Percentiles rank a stretch among this genome's conserved stretches.
Evolutionary conservation across 2,888 invertebrate genomes (phyloP).

Genomic region (Calliopum simillimum): DNA sequence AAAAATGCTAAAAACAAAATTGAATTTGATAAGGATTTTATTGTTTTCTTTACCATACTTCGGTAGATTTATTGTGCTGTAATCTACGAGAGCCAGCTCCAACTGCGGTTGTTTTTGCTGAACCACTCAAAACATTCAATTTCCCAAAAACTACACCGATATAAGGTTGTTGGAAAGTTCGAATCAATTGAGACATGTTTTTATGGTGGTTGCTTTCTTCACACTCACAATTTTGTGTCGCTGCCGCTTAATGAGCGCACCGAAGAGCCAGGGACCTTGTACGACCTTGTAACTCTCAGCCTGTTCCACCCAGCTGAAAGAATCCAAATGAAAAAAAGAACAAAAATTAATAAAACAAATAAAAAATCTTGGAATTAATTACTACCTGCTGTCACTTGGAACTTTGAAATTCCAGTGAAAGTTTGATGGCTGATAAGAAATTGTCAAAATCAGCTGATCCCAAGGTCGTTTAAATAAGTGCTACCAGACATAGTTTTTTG

Average conservation of each 20-base stretch:
- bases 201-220: constrained; percentile 16
- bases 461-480: no score
- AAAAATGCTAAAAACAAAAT: no score
- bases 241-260: constrained; percentile 8
- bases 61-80: constrained; percentile 38
- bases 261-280: constrained; percentile 55
- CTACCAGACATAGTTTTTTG: no score
- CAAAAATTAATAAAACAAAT: not conserved
- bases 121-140: constrained; percentile 21
- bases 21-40: not conserved
- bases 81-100: constrained; percentile 27
- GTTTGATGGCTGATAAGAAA: no score
- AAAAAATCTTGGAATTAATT: not conserved
- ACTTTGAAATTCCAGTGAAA: no score
- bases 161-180: constrained; percentile 36
- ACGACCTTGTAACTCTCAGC: constrained; percentile 54
- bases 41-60: constrained; percentile 33
- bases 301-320: constrained; percentile 15
- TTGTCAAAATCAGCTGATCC: no score
- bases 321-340: not conserved
- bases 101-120: constrained; percentile 11
- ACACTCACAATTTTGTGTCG: constrained; percentile 11
- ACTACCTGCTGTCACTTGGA: no score
- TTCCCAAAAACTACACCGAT: constrained; percentile 32
- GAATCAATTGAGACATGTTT: constrained; percentile 41